Evolutionary conservation across 2,113 vertebrate species (phyloP), one percentile per base, ranked within the genome.

Genomic region (Syngnathoides biaculeatus): DNA sequence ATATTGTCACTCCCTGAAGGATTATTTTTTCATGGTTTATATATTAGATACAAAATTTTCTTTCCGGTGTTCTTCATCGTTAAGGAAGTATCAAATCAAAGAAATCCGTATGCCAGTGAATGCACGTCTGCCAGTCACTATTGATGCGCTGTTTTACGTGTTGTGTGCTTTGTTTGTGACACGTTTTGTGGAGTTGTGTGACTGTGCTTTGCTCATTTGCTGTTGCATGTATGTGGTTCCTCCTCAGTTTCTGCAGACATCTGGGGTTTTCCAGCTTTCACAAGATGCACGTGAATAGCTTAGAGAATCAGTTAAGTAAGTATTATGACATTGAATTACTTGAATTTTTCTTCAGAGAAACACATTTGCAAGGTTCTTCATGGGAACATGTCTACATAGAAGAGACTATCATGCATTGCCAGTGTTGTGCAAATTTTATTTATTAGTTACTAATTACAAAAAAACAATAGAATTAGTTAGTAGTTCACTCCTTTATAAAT

Each of bases 291-390:
- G 88, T 90, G 88, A 92, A 90, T 92, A 92, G 84, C 78, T 82
- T 92, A 84, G 73, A 90, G 85, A 92, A 90, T 86, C 87, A 89
- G 39, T 91, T 88, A 87, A 91, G 90, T 92, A 90, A 92, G 90
- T 92, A 92, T 58, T 35, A 11, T 78, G 12, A 57, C 1, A 53
- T 64, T 67, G 15, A 64, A 43, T 59, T 50, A 13, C 47, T 39
- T 74, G 61, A 12, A 52, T 19, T 22, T 14, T 27, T 57, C 26
- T 17, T 30, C 6, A 57, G 8, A 38, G 3, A 35, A 38, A 11
- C 22, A 10, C 20, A 42, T 42, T 42, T 42, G 13, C 40, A 42
- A 3, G 40, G 40, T 22, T 52, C 50, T 22, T 52, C 11, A 19
- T 52, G 11, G 20, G 10, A 35, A 35, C 30, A 35, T 35, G 30